Evolutionary conservation across 1,140 invertebrate genomes (phyloP), one percentile per base, ranked within the genome.

Genomic region (Drosophila watanabei): DNA sequence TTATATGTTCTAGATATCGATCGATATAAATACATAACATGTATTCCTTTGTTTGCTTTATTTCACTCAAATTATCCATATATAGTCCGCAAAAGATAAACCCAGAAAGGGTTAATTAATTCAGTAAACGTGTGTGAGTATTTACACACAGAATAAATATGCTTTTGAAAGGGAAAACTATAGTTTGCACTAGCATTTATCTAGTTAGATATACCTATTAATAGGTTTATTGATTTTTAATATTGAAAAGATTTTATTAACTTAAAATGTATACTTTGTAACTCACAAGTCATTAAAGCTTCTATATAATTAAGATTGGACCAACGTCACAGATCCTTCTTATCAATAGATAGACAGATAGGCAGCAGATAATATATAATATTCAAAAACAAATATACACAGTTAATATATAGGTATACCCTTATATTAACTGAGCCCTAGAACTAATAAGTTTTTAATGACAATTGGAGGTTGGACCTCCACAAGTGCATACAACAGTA

Each of bases 401-500:
- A 18, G 5, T 5, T 14, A 33, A 30, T 51, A 30, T 41, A 13
- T 28, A n/a, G 10, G 2, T 9, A 14, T 5, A 28, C 5, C n/a
- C 14, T 3, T 28, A 13, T 14, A 18, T 18, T 28, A 16, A 16
- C 16, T 13, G 16, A 20, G 37, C 24, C 33, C 24, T 30, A 56
- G 14, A 51, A 54, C 13, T 32, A 16, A 28, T 24, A 37, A 32
- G 10, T 37, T 4, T 35, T 51, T 43, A 66, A 51, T 43, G 30
- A 35, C 48, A 71, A 32, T 16, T 41, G 52, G 39, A 45, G 48
- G 63, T 54, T 51, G 18, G 35, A 20, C 63, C 32, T 18, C 13
- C 9, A 24, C 2, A 35, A 52, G 63, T 43, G 33, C 11, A 69
- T 35, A 52, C 24, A 30, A 8, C 35, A 16, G 3, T 68, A 69